Base-by-base conservation (phyloP, 2,113 vertebrate genomes). In the Alethe diademata region DNA sequence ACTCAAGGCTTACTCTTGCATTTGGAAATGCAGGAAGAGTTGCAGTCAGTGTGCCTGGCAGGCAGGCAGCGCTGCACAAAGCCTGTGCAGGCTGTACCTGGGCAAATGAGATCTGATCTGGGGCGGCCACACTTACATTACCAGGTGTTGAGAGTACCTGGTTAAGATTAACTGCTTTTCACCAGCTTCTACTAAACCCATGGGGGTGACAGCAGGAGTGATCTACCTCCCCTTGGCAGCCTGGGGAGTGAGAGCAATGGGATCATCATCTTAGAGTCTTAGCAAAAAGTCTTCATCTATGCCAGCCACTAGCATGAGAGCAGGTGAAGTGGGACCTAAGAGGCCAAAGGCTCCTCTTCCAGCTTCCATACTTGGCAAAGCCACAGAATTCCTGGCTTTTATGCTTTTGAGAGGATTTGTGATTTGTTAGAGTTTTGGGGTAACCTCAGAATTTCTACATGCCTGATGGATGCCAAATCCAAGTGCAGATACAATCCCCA, bases 201-300 rank as follows among this genome's bases (percentile, higher is more conserved):
- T 8, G 20, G 35, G 78, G 9, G 25, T 53, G 43, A 51, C 40
- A 66, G 29, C 26, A 69, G 42, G 29, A 62, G 7, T 4, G 7
- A 69, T 33, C 33, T 50, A 29, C 35, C 7, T 69, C 45, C 36
- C 4, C 9, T 57, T 8, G 3, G 29, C 45, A 83, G 40, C n/a
- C 36, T 53, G 14, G 19, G 14, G 14, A 56, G 48, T 3, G 7
- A 61, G 28, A 8, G 3, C 0, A 0, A 19, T 62, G 38, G 33
- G 20, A 35, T 64, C 16, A 10, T 78, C 25, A 9, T 58, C 40
- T 70, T 48, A 69, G 12, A 75, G 20, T 25, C 29, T 51, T 45
- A 67, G 38, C 15, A 38, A 58, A 74, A 75, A 53, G 19, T 8
- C 66, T 57, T n/a, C 11, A 48, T 24, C 22, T 64, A 6, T 53